Evolutionary conservation across 1,140 invertebrate genomes (phyloP), one percentile per base, ranked within the genome.

Genomic region (Brachionus manjavacas): DNA sequence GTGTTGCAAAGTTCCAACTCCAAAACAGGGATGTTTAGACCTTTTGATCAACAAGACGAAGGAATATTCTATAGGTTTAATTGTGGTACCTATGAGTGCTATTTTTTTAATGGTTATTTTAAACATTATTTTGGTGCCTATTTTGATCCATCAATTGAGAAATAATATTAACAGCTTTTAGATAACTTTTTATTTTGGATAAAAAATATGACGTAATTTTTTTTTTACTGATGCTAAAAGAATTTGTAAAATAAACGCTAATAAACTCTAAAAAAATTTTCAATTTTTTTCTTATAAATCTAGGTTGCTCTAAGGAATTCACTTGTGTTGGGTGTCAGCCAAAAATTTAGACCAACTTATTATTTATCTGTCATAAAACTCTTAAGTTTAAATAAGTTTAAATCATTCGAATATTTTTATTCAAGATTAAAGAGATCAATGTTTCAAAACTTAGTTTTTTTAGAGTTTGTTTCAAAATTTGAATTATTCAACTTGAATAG

Each of bases 31-130:
- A 49, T 76, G 72, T 14, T 49, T 76, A 11, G 23, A 25, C 20
- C 16, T 72, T 11, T 41, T 72, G 68, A n/a, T 72, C 2, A 20
- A 72, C 0, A 76, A 49, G 25, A 49, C 43, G 12, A 76, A 49
- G 25, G 41, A 76, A 4, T 49, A 46, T 12, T 23, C 72, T 1
- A 76, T 76, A 20, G 46, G 9, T 49, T 25, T 76, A 11, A 49
- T 76, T 49, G 41, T 49, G 25, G 9, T 76, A 25, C 72, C 72
- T 0, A 76, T 49, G 39, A 46, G 9, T 25, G 25, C 46, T 25
- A 49, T 76, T 28, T 76, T 76, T 49, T 28, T 76, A 12, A 76
- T 49, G 16, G 72, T 49, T 8, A 49, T 76, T 49, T 49, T 76
- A 25, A 76, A 46, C 20, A 76, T 76, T 14, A 49, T 76, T 49